Evolutionary conservation across 2,888 invertebrate species (phyloP).

Genomic region (Pammene fasciana): DNA sequence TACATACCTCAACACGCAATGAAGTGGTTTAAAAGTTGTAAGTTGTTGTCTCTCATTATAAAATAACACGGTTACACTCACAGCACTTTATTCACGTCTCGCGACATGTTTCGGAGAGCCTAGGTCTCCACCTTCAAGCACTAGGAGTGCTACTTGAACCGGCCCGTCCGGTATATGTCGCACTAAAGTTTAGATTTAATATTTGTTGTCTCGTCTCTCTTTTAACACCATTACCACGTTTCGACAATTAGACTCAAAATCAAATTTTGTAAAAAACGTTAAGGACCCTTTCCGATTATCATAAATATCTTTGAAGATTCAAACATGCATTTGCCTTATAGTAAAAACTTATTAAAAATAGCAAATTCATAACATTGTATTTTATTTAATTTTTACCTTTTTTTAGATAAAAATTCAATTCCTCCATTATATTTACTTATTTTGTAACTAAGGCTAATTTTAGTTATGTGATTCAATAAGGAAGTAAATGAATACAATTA

Average conservation of each 20-base stretch:
- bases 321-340: constrained; percentile 21
- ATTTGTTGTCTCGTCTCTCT: no score
- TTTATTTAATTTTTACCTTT: constrained; percentile 35
- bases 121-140: no score
- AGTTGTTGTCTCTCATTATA: no score
- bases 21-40: no score
- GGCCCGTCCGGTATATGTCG: no score
- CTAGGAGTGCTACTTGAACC: no score
- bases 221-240: neutral
- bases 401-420: constrained; percentile 40
- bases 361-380: constrained; percentile 40
- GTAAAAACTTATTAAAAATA: constrained; percentile 40
- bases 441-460: constrained; percentile 31
- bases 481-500: neutral
- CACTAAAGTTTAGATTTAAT: no score
- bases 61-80: no score
- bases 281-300: neutral
- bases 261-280: neutral
- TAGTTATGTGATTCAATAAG: constrained; percentile 5
- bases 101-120: no score
- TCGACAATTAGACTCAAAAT: no score
- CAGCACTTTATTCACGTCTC: no score
- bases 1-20: neutral
- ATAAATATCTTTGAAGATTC: constrained; percentile 22
- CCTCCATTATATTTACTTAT: constrained; percentile 40